Evolutionary conservation across 2,797 vertebrate species (phyloP).

Genomic region (Delichon dasypus): DNA sequence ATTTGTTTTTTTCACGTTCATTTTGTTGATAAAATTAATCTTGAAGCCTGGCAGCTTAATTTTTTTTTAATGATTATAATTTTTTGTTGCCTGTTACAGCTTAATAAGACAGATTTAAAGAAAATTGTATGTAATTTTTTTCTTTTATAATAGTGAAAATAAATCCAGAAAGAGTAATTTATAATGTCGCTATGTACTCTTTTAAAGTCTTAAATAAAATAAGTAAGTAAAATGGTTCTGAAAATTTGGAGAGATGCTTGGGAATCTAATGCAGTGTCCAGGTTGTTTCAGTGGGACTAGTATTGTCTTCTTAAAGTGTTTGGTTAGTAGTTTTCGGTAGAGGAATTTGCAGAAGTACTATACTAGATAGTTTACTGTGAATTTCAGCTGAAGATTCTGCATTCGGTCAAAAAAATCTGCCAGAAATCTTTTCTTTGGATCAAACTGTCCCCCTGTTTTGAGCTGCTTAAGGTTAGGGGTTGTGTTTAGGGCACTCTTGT

Average conservation of each 20-base stretch:
- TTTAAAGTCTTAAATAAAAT: background rate
- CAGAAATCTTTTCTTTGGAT: background rate
- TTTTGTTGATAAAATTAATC: background rate
- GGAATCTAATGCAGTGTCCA: background rate
- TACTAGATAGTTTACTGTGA: background rate
- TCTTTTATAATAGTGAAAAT: background rate
- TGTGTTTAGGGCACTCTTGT: background rate
- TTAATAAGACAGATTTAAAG: background rate
- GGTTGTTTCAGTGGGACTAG: background rate
- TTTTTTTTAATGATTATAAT: background rate
- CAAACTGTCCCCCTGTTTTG: background rate
- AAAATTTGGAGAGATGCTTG: background rate
- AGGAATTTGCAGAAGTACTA: background rate
- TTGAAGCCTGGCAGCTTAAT: background rate
- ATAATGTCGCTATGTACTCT: background rate
- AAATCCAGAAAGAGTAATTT: background rate
- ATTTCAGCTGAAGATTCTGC: background rate
- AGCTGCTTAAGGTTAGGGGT: background rate
- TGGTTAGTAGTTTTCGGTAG: background rate
- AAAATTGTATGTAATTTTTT: background rate
- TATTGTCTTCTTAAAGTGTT: background rate
- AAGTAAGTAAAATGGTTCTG: background rate
- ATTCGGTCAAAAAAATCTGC: background rate
- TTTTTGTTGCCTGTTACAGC: background rate
- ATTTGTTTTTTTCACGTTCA: background rate